Base-by-base conservation (phyloP, 2,797 vertebrate species). In the Malurus splendens region DNA sequence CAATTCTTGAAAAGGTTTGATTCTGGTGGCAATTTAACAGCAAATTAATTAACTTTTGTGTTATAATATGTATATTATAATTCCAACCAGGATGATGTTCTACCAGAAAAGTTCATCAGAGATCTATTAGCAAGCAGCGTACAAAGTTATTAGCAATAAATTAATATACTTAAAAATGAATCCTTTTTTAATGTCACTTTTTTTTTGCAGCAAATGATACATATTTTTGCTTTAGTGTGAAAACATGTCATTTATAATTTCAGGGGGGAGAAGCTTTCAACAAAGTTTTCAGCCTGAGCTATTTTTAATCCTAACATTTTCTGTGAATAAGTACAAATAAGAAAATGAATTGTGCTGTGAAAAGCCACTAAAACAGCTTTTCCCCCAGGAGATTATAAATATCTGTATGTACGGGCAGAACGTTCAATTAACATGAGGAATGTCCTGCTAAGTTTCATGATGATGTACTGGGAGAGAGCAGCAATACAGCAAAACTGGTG, bases 371-470 rank as follows among this genome's bases (percentile, higher is more conserved):
- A 74, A 82, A 15, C 76, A 85, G 51, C 48, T 80, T 86, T 73
- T 17, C 47, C 79, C 33, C 33, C 20, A 41, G 71, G 83, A 92
- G 51, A 75, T 91, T 87, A 87, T 80, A 92, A 91, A 87, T 91
- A 62, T 75, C n/a, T 82, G 72, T 77, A 61, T 73, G 14, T 57
- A 82, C 52, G 32, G 47, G 48, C 64, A 91, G 75, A 87, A 74
- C 11, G 3, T 82, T 93, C 81, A 76, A 74, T 91, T 92, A 90
- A 74, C 22, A 28, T 82, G 88, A 95, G 70, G 38, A 93, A 90
- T 81, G 33, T 74, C 81, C 56, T 84, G 62, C 48, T 64, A 55
- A 75, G 56, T 73, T 84, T 48, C 44, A 8, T 28, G 39, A 18
- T 61, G 87, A 52, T 57, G 38, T 30, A 73, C 73, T 70, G 77